Conservation (phyloP, 2,888 invertebrate species). For the Chloroclystis v-ata region DNA sequence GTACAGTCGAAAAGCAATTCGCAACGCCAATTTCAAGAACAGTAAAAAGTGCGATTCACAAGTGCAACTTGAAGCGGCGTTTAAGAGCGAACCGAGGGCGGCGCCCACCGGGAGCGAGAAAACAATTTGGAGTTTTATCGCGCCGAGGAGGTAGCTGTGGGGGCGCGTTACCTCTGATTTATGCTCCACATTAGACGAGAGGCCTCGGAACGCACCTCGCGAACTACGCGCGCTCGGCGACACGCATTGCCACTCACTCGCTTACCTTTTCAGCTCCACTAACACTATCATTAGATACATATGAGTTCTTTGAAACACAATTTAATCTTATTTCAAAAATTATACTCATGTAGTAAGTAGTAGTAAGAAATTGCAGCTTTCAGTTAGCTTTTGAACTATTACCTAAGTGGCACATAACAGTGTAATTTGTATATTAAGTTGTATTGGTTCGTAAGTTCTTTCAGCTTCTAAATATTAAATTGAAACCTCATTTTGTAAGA, state of each 20-base stretch:
- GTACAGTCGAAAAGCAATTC: slow-evolving; percentile 67
- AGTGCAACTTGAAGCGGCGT: slow-evolving; percentile 77
- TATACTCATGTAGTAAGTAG: too few relatives aligned
- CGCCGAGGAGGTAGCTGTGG: slow-evolving; percentile 51
- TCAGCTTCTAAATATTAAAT: too few relatives aligned
- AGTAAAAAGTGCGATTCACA: slow-evolving; percentile 78
- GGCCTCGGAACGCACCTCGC: slow-evolving; percentile 58
- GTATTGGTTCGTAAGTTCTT: too few relatives aligned
- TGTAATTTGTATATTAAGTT: too few relatives aligned
- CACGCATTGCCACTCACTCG: slow-evolving; percentile 53
- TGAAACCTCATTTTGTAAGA: too few relatives aligned
- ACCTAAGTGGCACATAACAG: too few relatives aligned
- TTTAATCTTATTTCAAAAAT: too few relatives aligned
- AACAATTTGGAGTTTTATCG: slow-evolving; percentile 78
- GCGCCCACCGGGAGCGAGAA: slow-evolving; percentile 75
- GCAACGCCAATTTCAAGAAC: slow-evolving; percentile 72
- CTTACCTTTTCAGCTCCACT: slow-evolving; percentile 27
- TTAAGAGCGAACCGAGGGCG: slow-evolving; percentile 76
- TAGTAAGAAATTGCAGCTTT: too few relatives aligned
- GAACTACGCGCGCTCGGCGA: slow-evolving; percentile 58
- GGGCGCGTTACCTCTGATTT: slow-evolving; percentile 70
- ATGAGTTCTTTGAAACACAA: too few relatives aligned
- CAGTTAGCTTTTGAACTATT: too few relatives aligned
- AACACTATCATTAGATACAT: slow-evolving; percentile 2
- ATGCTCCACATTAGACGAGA: slow-evolving; percentile 64